Evolutionary conservation across 2,888 invertebrate genomes (phyloP).

Genomic region (Lamproptera curius): DNA sequence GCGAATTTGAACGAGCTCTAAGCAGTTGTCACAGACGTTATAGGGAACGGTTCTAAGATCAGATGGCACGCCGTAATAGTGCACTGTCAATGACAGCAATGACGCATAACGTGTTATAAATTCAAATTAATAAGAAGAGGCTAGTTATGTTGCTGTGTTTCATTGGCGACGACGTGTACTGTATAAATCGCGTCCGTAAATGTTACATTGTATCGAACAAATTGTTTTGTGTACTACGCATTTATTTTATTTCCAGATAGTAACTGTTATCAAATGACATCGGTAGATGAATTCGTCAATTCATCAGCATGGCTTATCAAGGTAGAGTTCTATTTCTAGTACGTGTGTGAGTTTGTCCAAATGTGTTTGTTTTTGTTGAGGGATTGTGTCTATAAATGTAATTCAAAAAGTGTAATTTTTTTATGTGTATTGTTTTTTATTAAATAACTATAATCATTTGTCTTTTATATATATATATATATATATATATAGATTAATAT

Average conservation of each 20-base stretch:
- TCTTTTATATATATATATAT: too few species aligned
- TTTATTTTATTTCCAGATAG: slow-evolving; percentile 43
- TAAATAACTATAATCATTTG: too few species aligned
- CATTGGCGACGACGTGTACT: slow-evolving; percentile 9
- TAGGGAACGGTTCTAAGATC: too few species aligned
- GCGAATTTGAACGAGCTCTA: slow-evolving; percentile 19
- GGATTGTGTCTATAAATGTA: too few species aligned
- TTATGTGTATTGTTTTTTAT: too few species aligned
- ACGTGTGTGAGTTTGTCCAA: slow-evolving; percentile 2
- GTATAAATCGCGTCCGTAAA: background rate
- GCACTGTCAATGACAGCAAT: slow-evolving; percentile 37
- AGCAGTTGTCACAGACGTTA: too few species aligned
- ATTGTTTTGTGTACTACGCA: slow-evolving; percentile 9
- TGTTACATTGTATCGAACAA: slow-evolving; percentile 5
- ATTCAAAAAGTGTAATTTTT: too few species aligned
- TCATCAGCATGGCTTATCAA: slow-evolving; percentile 71
- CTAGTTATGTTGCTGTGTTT: slow-evolving; percentile 38
- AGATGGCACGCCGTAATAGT: slow-evolving; percentile 3
- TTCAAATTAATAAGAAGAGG: slow-evolving; percentile 41
- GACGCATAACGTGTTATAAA: slow-evolving; percentile 35
- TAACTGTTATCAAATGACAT: slow-evolving; percentile 50
- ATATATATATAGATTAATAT: background rate
- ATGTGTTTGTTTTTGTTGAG: too few species aligned
- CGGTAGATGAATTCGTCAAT: slow-evolving; percentile 70
- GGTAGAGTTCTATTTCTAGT: slow-evolving; percentile 40